Conservation (phyloP, 2,113 vertebrate genomes). For the Aphyosemion australe region DNA sequence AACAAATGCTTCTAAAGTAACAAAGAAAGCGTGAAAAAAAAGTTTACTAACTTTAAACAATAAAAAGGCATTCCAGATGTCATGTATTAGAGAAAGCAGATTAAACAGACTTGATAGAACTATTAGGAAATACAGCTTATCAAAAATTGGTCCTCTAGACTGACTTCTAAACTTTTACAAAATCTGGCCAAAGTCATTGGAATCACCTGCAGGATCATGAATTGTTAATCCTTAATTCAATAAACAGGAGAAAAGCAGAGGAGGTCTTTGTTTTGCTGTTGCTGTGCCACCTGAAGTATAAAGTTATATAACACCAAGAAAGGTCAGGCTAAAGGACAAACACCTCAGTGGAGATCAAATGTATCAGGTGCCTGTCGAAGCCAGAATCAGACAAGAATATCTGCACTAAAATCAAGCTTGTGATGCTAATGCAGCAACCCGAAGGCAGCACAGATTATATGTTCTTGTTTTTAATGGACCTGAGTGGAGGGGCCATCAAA, state of each 20-base stretch:
- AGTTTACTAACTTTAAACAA: no score
- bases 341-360: constrained; percentile 8
- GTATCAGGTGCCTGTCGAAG: neutral
- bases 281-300: neutral
- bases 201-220: neutral
- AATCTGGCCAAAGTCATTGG: neutral
- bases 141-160: neutral
- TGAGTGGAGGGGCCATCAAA: constrained; percentile 62
- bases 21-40: no score
- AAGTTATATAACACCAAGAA: constrained; percentile 16
- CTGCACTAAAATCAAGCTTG: constrained; percentile 12
- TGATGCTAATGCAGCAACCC: constrained; percentile 20
- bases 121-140: neutral
- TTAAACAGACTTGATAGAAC: neutral
- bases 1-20: no score
- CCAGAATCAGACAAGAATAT: neutral
- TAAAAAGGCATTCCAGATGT: neutral
- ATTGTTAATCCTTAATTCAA: neutral
- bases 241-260: neutral
- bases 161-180: neutral
- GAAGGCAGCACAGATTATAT: constrained; percentile 9
- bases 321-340: constrained; percentile 16
- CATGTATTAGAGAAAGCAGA: neutral
- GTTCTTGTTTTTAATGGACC: constrained; percentile 57
- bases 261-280: neutral